Evolutionary conservation across 2,797 vertebrate species (phyloP).

Genomic region (Leucoraja ocellata): DNA sequence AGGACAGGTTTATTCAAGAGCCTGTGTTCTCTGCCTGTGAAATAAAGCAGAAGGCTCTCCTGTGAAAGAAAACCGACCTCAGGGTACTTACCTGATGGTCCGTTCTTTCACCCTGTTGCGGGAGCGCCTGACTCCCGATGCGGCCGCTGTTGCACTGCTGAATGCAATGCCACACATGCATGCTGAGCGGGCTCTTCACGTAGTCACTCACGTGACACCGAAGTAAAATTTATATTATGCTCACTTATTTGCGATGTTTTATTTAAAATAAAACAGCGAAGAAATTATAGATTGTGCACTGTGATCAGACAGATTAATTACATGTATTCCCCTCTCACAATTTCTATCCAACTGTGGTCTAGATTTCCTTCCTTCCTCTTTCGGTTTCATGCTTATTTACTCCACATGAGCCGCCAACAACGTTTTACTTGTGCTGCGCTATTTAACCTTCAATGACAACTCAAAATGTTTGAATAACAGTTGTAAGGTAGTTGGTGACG

Average conservation of each 20-base stretch:
- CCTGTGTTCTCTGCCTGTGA: no score
- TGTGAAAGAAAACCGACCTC: no score
- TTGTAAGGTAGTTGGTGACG: not conserved
- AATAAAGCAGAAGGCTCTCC: no score
- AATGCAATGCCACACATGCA: no score
- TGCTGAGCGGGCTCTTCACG: no score
- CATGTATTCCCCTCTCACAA: not conserved
- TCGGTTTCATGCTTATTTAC: constrained; percentile 1
- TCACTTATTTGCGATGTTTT: not conserved
- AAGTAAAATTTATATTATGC: not conserved
- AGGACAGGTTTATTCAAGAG: no score
- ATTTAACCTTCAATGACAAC: not conserved
- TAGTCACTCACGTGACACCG: no score
- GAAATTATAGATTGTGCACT: not conserved
- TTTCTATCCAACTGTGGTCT: not conserved
- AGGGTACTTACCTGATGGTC: no score
- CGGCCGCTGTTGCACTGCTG: no score
- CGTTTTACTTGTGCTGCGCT: not conserved
- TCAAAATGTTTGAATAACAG: constrained; percentile 10
- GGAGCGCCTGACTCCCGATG: no score
- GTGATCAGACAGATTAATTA: not conserved
- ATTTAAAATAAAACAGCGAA: not conserved
- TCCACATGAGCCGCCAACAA: not conserved
- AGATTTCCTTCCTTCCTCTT: constrained; percentile 24
- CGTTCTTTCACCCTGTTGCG: no score